Evolutionary conservation across 2,888 invertebrate species (phyloP), one percentile per base, ranked within the genome.

Genomic region (Lithosia quadra): DNA sequence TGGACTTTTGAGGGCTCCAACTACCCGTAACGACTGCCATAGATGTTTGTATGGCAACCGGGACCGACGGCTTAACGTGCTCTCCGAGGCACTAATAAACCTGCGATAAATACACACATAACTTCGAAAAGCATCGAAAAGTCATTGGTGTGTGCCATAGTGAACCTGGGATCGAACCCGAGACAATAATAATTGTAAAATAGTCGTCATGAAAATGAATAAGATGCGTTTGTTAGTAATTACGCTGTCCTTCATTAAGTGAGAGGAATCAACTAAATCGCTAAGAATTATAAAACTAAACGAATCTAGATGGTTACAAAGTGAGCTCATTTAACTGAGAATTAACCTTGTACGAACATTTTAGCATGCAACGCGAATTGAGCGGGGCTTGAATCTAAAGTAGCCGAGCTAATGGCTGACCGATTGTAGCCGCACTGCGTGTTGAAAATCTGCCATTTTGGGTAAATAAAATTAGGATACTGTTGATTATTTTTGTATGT

Each of bases 331-430:
- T 76, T 63, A 56, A 71, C 61, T 59, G 57, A 61, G 65, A 61
- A 72, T 65, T 77, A 77, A 73, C 79, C 80, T 80, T 80, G 78
- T 71, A 62, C 36, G 55, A 66, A 67, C 64, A 68, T 67, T 79
- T 77, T 71, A 65, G 73, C 65, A 73, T 68, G 67, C 33, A 69
- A 49, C 68, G 58, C 65, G 68, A 71, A 78, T 62, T 72, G 65
- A 56, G 59, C 69, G 71, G n/a, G 75, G 67, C 66, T 68, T 76
- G 76, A 78, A 80, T 80, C 64, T 74, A 68, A 78, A 79, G 70
- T 63, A 76, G 69, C 49, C 28, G 43, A 49, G 28, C 60, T 62
- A n/a, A 28, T 64, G 68, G 65, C n/a, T 34, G 55, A 67, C 39
- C 64, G 71, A 65, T 74, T 68, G 68, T 36, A 58, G 62, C 55